Evolutionary conservation across 2,888 invertebrate genomes (phyloP), one percentile per base, ranked within the genome.

Genomic region (Tetheella fluctuosa): DNA sequence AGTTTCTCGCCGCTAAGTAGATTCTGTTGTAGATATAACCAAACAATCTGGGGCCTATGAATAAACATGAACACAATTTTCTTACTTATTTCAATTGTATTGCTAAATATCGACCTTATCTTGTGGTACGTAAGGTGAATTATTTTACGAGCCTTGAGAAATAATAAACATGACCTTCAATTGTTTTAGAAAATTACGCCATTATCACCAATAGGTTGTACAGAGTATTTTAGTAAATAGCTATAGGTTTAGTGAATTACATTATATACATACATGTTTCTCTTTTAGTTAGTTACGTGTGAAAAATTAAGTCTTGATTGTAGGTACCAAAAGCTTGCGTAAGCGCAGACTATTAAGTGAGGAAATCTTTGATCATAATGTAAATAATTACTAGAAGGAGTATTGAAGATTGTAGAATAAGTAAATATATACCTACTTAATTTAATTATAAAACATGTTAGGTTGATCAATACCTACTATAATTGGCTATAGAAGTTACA

Each of bases 1-100:
- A 87, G 85, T 86, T 89, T 81, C 83, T 81, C 84, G 80, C 79
- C 75, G 80, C 74, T 81, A 80, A 81, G 80, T 84, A 84, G 85
- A 86, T 86, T 84, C 77, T 72, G 83, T 77, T 80, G 79, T 81
- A 81, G 85, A 86, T 84, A 81, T 75, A 74, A 65, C 64, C 73
- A 74, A 83, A 84, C 84, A 85, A 86, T 85, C 76, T 74, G 76
- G 75, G 10, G 69, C 70, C 80, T 82, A 82, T 84, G 85, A 86
- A 88, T 88, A 87, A 86, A 85, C 84, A 85, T 84, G 76, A 82
- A 80, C 76, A 74, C 74, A 74, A 74, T 77, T 74, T 81, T 69
- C 74, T 74, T 74, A 70, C 65, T 68, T 55, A 34, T 55, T 34
- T 64, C 61, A 60, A 63, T 68, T 52, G 59, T 66, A 64, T 64